These are phyloP conservation scores for Venustoraphidia nigricollis DNA, from an alignment of 2,888 invertebrate species.

Conservation along the genomic window DNA sequence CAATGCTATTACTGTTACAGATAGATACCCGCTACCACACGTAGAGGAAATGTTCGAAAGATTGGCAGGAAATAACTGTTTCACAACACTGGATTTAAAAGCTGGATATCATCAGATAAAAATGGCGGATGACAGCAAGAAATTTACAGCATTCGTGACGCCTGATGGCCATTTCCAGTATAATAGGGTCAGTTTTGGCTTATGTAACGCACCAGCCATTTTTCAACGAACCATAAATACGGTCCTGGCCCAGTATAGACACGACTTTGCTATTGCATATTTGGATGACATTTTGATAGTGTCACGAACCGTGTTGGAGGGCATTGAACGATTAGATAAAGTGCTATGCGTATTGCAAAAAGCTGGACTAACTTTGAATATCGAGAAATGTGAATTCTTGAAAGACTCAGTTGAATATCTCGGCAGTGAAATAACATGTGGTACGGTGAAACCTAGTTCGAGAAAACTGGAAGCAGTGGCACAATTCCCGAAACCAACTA, in stretches of 20 bases:
- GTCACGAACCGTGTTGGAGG: conserved; percentile 5
- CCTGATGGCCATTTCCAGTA: conserved; percentile 17
- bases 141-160: conserved; percentile 16
- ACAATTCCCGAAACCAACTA: conserved; percentile 12
- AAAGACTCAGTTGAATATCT: conserved; percentile 9
- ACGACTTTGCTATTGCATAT: conserved; percentile 8
- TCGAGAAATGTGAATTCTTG: conserved; percentile 2
- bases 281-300: conserved; percentile 12
- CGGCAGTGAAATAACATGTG: conserved; percentile 11
- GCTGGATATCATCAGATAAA: conserved; percentile 16
- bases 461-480: conserved; percentile 11
- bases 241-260: conserved; percentile 5
- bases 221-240: conserved; percentile 14
- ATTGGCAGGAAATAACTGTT: conserved; percentile 12
- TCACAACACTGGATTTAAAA: conserved; percentile 14
- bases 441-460: conserved; percentile 10
- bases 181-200: conserved; percentile 17
- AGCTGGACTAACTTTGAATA: conserved; percentile 9
- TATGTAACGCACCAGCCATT: conserved; percentile 16
- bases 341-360: conserved; percentile 5
- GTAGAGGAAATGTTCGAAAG: conserved; percentile 14
- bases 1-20: conserved; percentile 14
- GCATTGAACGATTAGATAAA: conserved; percentile 7
- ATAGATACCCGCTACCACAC: conserved; percentile 15
- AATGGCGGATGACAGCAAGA: conserved; percentile 11